Base-by-base conservation (phyloP, 53 echinoderm and acorn worm genomes). In the Mesocentrotus franciscanus region DNA sequence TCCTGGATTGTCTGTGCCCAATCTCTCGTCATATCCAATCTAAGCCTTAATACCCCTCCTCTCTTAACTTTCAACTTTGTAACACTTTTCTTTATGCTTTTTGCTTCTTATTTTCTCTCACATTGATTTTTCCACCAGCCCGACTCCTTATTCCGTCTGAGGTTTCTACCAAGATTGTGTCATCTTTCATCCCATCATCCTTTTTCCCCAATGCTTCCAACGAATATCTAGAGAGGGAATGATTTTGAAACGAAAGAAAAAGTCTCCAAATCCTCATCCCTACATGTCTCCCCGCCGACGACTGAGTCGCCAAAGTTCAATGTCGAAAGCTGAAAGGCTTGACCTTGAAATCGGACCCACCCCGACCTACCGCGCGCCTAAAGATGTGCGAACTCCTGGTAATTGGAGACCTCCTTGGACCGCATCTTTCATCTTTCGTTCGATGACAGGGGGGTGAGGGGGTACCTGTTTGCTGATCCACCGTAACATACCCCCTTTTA, bases 281-380 rank as follows among this genome's bases (percentile, higher is more conserved):
- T 16, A 20, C 49, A 17, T 84, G 84, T 84, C 84, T 84, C 84
- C 49, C 10, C 84, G 49, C 83, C 42, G 84, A 84, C 42, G 84
- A 79, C 18, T 18, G 58, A 60, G 61, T 30, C 90, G 60, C 90
- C 59, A 60, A 60, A 62, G 92, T 92, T 92, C 92, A 92, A 92
- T 68, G 92, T 92, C 92, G 60, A 62, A 92, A 68, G 92, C 92
- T 70, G 92, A 64, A 70, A 92, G 70, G 92, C 92, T 92, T 92
- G 92, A 92, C 92, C 92, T 92, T 92, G 92, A 70, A 92, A 92
- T 61, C 35, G 27, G 92, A 92, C 70, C 32, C 92, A 1, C 34
- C 71, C 92, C 92, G 59, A 92, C 92, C 92, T 60, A 60, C 30
- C 92, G 64, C 90, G 30, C 22, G 42, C 42, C 55, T 42, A 16